A percentile compares a stretch with the other conserved stretches of the same genome.
Conservation (phyloP, 2,113 vertebrate species). For the Hippolais icterina region DNA sequence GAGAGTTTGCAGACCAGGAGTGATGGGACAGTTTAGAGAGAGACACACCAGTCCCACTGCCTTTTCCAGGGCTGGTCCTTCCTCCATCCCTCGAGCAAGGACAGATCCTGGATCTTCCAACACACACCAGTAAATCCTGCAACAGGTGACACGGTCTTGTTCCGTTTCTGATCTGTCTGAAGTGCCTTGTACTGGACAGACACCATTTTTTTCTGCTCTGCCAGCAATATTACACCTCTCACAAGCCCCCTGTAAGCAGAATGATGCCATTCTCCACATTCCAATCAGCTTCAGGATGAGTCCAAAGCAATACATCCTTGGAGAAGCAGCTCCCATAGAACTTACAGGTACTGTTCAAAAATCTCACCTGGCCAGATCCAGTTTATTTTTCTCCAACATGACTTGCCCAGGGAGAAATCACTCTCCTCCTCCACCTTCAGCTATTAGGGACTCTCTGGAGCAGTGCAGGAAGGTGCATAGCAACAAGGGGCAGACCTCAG, state of each 20-base stretch:
- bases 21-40: background rate
- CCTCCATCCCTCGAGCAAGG: background rate
- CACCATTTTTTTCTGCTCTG: background rate
- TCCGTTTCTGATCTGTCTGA: background rate
- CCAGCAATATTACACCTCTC: background rate
- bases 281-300: background rate
- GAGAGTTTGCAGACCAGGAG: background rate
- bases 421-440: background rate
- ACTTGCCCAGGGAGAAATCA: background rate
- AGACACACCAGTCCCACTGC: background rate
- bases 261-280: background rate
- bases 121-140: background rate
- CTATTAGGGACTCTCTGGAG: background rate
- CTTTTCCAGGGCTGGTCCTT: background rate
- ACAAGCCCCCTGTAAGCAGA: fast-evolving
- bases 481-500: background rate
- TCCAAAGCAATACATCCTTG: background rate
- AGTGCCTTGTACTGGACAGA: background rate
- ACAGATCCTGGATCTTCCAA: background rate
- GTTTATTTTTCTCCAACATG: background rate
- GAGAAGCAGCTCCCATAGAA: background rate
- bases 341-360: background rate
- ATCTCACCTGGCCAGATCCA: background rate
- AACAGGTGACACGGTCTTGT: background rate
- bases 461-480: background rate